Conservation (phyloP, 1,140 invertebrate genomes). For the Melipona quadrifasciata region DNA sequence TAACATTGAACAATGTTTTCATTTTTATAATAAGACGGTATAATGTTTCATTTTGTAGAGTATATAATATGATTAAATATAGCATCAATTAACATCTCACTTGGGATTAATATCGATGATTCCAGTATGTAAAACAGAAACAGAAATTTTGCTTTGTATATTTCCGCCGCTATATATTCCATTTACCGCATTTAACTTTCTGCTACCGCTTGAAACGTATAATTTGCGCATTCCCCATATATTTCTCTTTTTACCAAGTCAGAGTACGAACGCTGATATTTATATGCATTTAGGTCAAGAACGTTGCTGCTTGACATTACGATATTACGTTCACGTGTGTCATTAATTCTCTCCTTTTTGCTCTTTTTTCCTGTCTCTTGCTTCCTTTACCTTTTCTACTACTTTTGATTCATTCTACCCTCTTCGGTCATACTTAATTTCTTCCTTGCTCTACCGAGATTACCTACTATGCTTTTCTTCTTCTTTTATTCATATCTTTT, state of each 20-base stretch:
- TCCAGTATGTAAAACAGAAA: neutral
- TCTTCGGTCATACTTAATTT: neutral
- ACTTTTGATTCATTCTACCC: neutral
- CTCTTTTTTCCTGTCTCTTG: neutral
- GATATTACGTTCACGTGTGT: conserved; percentile 30
- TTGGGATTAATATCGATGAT: neutral
- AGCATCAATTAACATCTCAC: no score
- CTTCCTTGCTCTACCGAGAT: neutral
- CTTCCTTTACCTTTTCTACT: neutral
- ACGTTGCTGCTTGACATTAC: conserved; percentile 63
- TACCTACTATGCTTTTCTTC: neutral
- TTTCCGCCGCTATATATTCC: neutral
- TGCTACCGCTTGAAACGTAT: conserved; percentile 27
- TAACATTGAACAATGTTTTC: neutral
- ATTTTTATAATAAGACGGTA: neutral
- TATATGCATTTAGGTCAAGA: conserved; percentile 77
- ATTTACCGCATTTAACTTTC: conserved; percentile 43
- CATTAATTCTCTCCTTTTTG: conserved; percentile 8
- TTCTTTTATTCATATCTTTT: neutral
- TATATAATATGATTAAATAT: neutral
- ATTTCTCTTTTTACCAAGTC: conserved; percentile 36
- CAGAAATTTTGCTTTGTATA: neutral
- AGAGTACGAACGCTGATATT: conserved; percentile 47
- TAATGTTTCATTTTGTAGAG: neutral
- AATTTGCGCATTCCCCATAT: conserved; percentile 30